These are phyloP conservation scores for Rhynchopsitta pachyrhyncha DNA, from an alignment of 2,113 vertebrate genomes.

Conservation along the genomic window DNA sequence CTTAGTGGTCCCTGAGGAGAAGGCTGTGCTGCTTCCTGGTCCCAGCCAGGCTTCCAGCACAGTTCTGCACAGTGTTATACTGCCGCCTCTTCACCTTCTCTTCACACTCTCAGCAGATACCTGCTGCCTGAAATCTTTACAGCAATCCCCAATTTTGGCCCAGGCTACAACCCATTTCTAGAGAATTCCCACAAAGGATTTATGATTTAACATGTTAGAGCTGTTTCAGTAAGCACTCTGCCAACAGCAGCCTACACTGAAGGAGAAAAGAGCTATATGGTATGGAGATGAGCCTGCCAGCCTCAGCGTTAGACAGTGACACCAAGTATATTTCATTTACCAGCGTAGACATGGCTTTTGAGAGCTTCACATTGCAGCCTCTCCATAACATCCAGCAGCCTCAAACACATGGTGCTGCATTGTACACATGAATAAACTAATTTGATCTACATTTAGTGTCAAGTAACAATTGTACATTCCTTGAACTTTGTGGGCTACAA, in stretches of 20 bases:
- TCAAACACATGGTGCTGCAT: background rate
- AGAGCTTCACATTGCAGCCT: background rate
- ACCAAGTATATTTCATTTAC: background rate
- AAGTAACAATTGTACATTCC: background rate
- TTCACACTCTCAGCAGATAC: background rate
- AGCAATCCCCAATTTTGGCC: background rate
- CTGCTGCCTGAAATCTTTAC: background rate
- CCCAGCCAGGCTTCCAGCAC: background rate
- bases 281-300: background rate
- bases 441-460: background rate
- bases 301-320: background rate
- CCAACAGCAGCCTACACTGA: background rate
- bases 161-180: background rate
- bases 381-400: background rate
- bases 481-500: background rate
- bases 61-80: background rate
- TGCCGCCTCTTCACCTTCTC: background rate
- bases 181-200: background rate
- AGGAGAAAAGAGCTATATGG: background rate
- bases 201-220: background rate
- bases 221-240: background rate
- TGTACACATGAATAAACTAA: background rate
- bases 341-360: background rate
- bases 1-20: background rate
- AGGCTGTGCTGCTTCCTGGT: background rate